phyloP scores from a whole-genome alignment of 1,140 invertebrate species.

The Drosophila ercepeae region DNA sequence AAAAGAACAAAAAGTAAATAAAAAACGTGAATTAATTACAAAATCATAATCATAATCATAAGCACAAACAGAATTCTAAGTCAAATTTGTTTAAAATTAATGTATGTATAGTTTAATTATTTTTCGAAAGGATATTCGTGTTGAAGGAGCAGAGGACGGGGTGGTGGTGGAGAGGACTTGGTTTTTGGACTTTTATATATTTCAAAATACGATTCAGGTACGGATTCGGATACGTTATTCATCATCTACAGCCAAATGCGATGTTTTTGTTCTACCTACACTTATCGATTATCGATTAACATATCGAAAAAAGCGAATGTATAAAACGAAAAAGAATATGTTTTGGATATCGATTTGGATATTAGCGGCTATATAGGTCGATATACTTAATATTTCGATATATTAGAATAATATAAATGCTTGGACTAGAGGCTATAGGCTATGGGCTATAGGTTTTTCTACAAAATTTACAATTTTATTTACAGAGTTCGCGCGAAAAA shows the following conservation, averaged over 20 bases:
- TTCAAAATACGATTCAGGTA: slow-evolving; percentile 32
- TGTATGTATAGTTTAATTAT: slow-evolving; percentile 5
- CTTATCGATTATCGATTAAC: slow-evolving; percentile 56
- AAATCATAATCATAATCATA: slow-evolving; percentile 69
- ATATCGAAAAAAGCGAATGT: slow-evolving; percentile 1
- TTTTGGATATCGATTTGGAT: too few relatives aligned
- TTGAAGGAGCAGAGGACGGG: not conserved
- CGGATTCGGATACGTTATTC: slow-evolving; percentile 23
- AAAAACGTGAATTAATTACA: slow-evolving; percentile 65
- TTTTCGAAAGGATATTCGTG: not conserved
- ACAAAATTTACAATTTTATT: slow-evolving; percentile 50
- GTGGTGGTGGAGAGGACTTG: not conserved
- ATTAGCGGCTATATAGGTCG: slow-evolving; percentile 36
- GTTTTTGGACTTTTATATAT: slow-evolving; percentile 4
- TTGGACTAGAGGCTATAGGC: slow-evolving; percentile 24
- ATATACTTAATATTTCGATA: slow-evolving; percentile 32
- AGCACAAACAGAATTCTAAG: slow-evolving; percentile 32
- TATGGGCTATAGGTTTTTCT: slow-evolving; percentile 17
- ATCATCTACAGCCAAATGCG: slow-evolving; percentile 57
- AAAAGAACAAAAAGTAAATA: slow-evolving; percentile 75
- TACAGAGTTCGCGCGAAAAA: slow-evolving; percentile 29
- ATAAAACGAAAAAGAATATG: slow-evolving; percentile 5
- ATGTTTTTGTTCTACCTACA: slow-evolving; percentile 49
- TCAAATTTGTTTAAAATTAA: slow-evolving; percentile 20
- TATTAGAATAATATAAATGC: slow-evolving; percentile 22